Evolutionary conservation across 92 coral and sea anemone genomes (phyloP).

Genomic region (Montipora capitata): DNA sequence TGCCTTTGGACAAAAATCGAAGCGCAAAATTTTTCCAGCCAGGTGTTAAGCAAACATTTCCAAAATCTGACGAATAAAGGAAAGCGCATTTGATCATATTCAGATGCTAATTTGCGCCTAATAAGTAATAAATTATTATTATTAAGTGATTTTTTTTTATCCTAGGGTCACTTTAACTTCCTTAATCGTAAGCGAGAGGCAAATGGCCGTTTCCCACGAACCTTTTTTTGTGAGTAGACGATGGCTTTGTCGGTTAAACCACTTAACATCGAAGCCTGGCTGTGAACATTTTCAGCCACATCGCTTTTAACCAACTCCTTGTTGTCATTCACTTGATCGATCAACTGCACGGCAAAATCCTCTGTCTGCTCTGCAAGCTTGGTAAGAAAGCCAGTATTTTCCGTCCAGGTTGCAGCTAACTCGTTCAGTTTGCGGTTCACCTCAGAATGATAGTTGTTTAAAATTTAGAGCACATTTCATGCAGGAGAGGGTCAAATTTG

Average conservation of each 20-base stretch:
- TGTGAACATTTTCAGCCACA: neutral
- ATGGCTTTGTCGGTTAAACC: conserved; percentile 43
- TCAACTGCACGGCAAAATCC: conserved; percentile 43
- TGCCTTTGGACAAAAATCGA: too few species aligned
- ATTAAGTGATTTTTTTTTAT: too few species aligned
- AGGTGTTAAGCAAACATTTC: too few species aligned
- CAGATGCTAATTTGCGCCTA: too few species aligned
- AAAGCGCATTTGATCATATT: too few species aligned
- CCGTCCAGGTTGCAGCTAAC: neutral
- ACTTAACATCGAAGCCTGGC: conserved; percentile 36
- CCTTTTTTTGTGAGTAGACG: conserved; percentile 44
- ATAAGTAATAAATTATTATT: too few species aligned
- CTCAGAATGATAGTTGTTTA: neutral
- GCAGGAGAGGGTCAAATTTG: too few species aligned
- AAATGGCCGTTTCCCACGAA: neutral
- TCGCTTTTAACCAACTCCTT: conserved; percentile 28
- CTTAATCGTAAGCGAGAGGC: too few species aligned
- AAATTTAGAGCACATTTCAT: too few species aligned
- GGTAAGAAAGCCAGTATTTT: conserved; percentile 26
- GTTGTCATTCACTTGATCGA: conserved; percentile 27
- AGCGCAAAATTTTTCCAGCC: too few species aligned
- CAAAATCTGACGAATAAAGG: too few species aligned
- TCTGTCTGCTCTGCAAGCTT: conserved; percentile 57
- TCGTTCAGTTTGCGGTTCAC: conserved; percentile 11
- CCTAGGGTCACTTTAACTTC: too few species aligned